Base-by-base conservation (phyloP, 2,797 vertebrate species). In the Rhinogobio ventralis region DNA sequence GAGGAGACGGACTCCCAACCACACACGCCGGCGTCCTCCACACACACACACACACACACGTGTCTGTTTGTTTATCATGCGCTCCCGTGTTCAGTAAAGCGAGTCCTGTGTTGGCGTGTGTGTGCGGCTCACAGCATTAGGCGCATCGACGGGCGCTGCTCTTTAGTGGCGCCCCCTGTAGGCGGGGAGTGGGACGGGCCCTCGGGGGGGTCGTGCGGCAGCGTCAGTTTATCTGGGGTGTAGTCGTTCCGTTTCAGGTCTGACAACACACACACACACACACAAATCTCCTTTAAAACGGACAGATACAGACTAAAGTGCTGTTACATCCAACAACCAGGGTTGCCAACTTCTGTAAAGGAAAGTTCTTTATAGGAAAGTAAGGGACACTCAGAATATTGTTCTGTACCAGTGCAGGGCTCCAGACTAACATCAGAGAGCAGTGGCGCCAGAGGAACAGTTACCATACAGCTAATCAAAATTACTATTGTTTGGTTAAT, bases 181-280 rank as follows among this genome's bases (percentile, higher is more conserved):
- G 96, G 92, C 89, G 95, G 94, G 89, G 94, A 93, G 69, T 93
- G 93, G 91, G 93, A 91, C 76, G 93, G 94, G 86, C 94, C 69
- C 90, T 96, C 96, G 80, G 96, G 91, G 81, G 95, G 93, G 90
- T 98, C 97, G 0, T 97, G 97, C 90, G 96, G 95, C 90, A 98
- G 95, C 3, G 95, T 93, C 73, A 97, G 95, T 92, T 98, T 99
- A 90, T 99, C 98, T n/a, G 98, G 98, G 0, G 98, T 99, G 92
- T 99, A 99, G 86, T 99, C 98, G 0, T 99, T 99, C 86, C 97
- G 95, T 94, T 98, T 99, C 90, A 99, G 93, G 92, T 99, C 98
- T 99, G 91, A 15, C 71, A 17, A 78, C 68, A 76, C 15, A 74
- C 46, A 86, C 30, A 82, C 69, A 83, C 60, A 62, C 57, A 57